These are phyloP conservation scores for Xiphias gladius DNA, from an alignment of 2,113 vertebrate species.

Conservation along the genomic window DNA sequence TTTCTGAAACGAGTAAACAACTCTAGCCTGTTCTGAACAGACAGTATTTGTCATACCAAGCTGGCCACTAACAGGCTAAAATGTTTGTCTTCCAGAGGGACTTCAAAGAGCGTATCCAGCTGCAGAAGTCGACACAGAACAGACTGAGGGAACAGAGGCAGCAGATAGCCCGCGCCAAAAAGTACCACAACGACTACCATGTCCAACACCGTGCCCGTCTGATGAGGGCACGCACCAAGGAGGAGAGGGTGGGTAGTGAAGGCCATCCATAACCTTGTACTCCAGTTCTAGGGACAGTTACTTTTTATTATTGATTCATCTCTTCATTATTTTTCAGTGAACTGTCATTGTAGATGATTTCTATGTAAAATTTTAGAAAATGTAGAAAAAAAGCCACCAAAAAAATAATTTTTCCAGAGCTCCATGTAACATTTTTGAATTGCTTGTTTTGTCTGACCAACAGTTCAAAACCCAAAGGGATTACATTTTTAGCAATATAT, in stretches of 20 bases:
- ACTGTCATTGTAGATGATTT: neutral
- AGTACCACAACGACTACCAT: constrained; percentile 91
- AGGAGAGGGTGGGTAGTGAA: constrained; percentile 87
- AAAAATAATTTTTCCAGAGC: too few species aligned
- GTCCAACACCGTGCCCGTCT: constrained; percentile 90
- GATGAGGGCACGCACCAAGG: constrained; percentile 90
- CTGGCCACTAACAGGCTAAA: neutral
- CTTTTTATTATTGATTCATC: neutral
- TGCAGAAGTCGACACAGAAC: constrained; percentile 89
- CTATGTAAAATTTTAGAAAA: neutral
- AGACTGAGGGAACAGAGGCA: constrained; percentile 89
- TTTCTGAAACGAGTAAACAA: neutral
- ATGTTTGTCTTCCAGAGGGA: constrained; percentile 85
- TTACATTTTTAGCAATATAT: too few species aligned
- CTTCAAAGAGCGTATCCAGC: constrained; percentile 87
- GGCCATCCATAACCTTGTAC: neutral
- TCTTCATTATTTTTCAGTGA: neutral
- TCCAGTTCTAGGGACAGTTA: neutral
- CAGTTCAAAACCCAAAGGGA: too few species aligned
- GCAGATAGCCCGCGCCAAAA: constrained; percentile 89
- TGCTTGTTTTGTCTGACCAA: too few species aligned
- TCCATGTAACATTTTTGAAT: too few species aligned
- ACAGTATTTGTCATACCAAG: neutral
- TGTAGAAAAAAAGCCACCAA: too few species aligned
- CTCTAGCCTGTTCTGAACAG: neutral